Evolutionary conservation across 2,113 vertebrate genomes (phyloP), one percentile per base, ranked within the genome.

Genomic region (Hyaena hyaena): DNA sequence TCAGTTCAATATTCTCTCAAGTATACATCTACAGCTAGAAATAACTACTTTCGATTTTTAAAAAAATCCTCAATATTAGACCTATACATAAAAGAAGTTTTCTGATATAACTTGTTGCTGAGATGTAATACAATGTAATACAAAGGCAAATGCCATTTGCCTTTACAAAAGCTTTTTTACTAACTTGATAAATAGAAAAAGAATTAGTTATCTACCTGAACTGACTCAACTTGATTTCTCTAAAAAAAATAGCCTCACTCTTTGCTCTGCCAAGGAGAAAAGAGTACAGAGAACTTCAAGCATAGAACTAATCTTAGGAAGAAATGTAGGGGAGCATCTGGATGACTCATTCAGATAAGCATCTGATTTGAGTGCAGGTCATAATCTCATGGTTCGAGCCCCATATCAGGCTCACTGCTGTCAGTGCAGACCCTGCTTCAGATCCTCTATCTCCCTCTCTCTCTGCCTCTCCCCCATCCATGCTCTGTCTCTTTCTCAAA

Each of bases 101-200:
- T 69, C 61, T 79, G 50, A 77, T 61, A 43, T 19, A 88, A 69
- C 31, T 89, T 16, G 23, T 9, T 65, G 5, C 79, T 71, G 14
- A 89, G 24, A 81, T 90, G 80, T 90, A 94, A 87, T 89, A 76
- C 53, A 82, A 39, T 74, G 12, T 39, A 39, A 39, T 39, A 39
- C 39, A 39, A 39, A 39, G 39, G 39, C 39, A 39, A 39, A 39
- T 19, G 9, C 35, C 23, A 90, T 11, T 33, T 55, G 8, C 17
- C 81, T 93, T 92, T 71, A 71, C 45, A 81, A 96, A 96, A 31
- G 28, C 9, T 93, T 95, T 85, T 90, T 81, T 87, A 66, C 7
- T 77, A 76, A 35, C 50, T 55, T 92, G 21, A 91, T 92, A 96
- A 81, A 71, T 24, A 97, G 84, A 96, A 96, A 93, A 66, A 95